These are phyloP conservation scores for Netta rufina DNA, from an alignment of 2,797 vertebrate genomes.

Conservation along the genomic window DNA sequence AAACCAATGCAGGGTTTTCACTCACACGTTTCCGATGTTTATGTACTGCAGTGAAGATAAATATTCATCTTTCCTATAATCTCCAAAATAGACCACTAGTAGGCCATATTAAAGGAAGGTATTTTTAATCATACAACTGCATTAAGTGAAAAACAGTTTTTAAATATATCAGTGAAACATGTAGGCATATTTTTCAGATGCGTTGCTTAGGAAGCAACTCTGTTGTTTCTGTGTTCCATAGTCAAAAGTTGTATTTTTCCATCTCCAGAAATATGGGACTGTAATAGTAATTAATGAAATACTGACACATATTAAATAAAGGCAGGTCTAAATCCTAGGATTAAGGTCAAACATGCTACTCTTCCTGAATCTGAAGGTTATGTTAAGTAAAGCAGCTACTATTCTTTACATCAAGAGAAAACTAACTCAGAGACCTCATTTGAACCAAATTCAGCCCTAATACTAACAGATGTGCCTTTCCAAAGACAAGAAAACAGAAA, in stretches of 20 bases:
- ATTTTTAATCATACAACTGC: background rate
- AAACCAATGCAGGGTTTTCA: background rate
- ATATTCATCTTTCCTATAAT: background rate
- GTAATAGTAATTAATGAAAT: slow-evolving; percentile 2
- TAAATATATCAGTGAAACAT: background rate
- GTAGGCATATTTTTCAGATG: background rate
- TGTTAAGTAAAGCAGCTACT: background rate
- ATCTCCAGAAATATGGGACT: background rate
- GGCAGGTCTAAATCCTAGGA: background rate
- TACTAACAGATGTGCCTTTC: background rate
- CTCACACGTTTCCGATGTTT: background rate
- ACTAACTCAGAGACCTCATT: background rate
- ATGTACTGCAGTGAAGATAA: background rate
- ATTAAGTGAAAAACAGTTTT: background rate
- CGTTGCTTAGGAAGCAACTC: slow-evolving; percentile 34
- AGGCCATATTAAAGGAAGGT: background rate
- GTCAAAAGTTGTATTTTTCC: slow-evolving; percentile 36
- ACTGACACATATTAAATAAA: background rate
- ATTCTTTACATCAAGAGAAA: background rate
- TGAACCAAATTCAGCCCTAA: background rate
- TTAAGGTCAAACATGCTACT: background rate
- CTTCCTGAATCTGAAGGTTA: background rate
- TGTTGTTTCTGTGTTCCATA: background rate
- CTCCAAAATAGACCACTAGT: background rate
- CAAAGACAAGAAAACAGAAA: background rate